Evolutionary conservation across 2,113 vertebrate genomes (phyloP).

Genomic region (Nycticorax nycticorax): DNA sequence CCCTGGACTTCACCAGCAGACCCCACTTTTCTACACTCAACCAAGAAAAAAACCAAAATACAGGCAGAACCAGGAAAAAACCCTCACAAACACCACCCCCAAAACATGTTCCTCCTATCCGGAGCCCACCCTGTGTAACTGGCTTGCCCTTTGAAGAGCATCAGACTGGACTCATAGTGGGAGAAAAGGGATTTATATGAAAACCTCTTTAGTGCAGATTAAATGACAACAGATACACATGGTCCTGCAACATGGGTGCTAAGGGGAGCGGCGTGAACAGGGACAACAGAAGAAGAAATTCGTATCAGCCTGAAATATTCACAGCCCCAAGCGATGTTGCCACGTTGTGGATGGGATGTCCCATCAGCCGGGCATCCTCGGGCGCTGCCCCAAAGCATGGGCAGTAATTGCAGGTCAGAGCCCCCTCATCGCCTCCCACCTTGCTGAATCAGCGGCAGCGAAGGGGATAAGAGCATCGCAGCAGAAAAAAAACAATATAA

Average conservation of each 20-base stretch:
- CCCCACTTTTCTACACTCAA: not conserved
- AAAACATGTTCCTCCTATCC: not conserved
- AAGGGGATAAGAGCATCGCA: not conserved
- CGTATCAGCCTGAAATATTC: not conserved
- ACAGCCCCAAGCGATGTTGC: not conserved
- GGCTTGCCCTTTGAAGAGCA: not conserved
- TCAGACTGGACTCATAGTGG: not conserved
- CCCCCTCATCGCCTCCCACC: not conserved
- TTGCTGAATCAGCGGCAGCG: not conserved
- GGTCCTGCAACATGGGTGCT: accelerated
- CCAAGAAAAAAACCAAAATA: not conserved
- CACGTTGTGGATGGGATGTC: not conserved
- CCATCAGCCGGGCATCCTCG: not conserved
- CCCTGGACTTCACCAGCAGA: not conserved
- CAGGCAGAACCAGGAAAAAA: not conserved
- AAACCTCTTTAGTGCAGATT: not conserved
- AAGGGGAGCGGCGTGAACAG: not conserved
- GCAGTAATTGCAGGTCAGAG: not conserved
- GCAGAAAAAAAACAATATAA: not conserved
- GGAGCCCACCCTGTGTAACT: not conserved
- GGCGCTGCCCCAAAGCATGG: not conserved
- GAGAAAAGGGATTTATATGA: not conserved
- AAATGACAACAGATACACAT: not conserved
- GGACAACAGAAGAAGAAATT: not conserved
- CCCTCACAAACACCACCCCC: not conserved